phyloP scores from a whole-genome alignment of 2,797 vertebrate species.

The Melopsittacus undulatus region DNA sequence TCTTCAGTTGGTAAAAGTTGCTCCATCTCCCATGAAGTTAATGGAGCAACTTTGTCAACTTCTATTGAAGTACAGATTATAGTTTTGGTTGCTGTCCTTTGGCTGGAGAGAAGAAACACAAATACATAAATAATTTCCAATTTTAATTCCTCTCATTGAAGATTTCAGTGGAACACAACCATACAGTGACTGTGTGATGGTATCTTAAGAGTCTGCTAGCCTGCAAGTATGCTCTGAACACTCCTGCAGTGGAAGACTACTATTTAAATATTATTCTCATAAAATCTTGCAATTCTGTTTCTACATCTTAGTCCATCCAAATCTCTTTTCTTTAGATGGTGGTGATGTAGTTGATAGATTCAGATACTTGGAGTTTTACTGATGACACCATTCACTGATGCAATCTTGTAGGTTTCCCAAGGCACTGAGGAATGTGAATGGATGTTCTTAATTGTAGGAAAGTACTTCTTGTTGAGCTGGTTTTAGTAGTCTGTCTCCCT shows the following conservation, averaged over 20 bases:
- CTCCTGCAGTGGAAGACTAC: background rate
- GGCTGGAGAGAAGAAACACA: background rate
- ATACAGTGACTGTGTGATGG: background rate
- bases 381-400: background rate
- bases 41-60: background rate
- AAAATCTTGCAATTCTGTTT: background rate
- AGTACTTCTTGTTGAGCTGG: background rate
- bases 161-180: background rate
- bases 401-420: background rate
- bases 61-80: background rate
- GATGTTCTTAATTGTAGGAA: background rate
- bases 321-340: background rate
- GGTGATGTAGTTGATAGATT: background rate
- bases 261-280: background rate
- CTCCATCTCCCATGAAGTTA: background rate
- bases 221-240: background rate
- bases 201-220: background rate
- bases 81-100: background rate
- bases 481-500: background rate
- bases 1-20: background rate
- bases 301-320: background rate
- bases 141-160: background rate
- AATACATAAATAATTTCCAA: background rate
- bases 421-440: fast-evolving
- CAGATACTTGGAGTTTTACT: background rate